Base-by-base conservation (phyloP, 2,888 invertebrate species). In the Ferrisia virgata region DNA sequence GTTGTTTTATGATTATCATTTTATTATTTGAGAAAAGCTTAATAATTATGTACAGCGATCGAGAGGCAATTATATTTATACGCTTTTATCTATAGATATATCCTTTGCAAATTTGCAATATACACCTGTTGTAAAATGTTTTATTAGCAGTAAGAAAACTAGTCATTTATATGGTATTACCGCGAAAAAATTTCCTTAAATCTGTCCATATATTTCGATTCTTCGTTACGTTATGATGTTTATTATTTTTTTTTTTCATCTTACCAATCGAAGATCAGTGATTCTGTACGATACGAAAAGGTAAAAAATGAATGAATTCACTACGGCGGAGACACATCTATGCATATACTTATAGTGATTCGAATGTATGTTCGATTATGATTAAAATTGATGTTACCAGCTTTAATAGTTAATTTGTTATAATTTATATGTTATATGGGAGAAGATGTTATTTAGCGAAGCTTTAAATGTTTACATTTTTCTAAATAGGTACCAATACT, bases 131-230 rank as follows among this genome's bases (percentile, higher is more conserved):
- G 47, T 18, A 47, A 47, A 47, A 47, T 47, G 18, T 47, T 47
- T 43, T 47, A n/a, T 47, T 47, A 47, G 18, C 47, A 18, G 18
- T 72, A 31, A 72, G 72, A 33, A 72, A 72, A 72, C 72, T 72
- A 72, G 72, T 72, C 72, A 72, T 72, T 72, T 72, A 72, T n/a
- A n/a, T 72, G 72, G 72, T 72, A 72, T 72, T 72, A 72, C 72
- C 72, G 33, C n/a, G n/a, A 72, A 72, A 15, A 72, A 36, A 72
- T 28, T 64, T 64, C 47, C 18, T 18, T 47, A n/a, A 47, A 47
- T 47, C 47, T 47, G 47, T 47, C 47, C 18, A 47, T 64, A 64
- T 13, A 13, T 28, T 3, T 64, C 39, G 5, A 39, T 39, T 39
- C 28, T 25, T 13, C 58, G 4, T 64, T 64, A 25, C 18, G 28